Evolutionary conservation across 2,113 vertebrate species (phyloP), one percentile per base, ranked within the genome.

Genomic region (Himantopus leucocephalus): DNA sequence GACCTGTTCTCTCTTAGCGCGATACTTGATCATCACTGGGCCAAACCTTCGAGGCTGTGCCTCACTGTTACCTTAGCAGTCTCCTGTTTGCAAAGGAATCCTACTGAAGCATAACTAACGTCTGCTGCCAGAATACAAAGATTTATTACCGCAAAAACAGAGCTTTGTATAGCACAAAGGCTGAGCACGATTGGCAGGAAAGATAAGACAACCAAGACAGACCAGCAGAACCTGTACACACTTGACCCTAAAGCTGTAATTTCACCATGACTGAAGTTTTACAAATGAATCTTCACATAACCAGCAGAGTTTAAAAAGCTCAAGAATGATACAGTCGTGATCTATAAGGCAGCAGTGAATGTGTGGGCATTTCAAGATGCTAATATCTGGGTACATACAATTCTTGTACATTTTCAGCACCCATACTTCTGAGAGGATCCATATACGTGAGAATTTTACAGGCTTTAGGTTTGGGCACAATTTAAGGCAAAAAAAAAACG

Each of bases 1-100:
- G 97, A 97, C 97, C 96, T 87, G 73, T 92, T 97, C 97, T 98
- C 98, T 99, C 98, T 92, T 92, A 97, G 96, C 83, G 94, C 96
- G 88, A 96, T 88, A 96, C 91, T 91, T 53, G 96, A 98, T 97
- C 97, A 98, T 98, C 97, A 98, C 55, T 32, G 96, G 97, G 97
- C 97, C 60, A 12, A 62, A 45, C 11, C 21, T 56, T 5, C 4
- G 7, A 43, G 56, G 32, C 78, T 37, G 32, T 4, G 58, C 32
- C 82, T 73, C 16, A 0, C 27, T 17, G 50, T 24, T 10, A 12
- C 47, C 70, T 35, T 3, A 5, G 14, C 45, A 39, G 50, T 3
- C 62, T 34, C 47, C 63, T 45, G 59, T 8, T 12, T 22, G 22
- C 53, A 12, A 13, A 45, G 29, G 15, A 59, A 34, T 12, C 68